Evolutionary conservation across 2,888 invertebrate genomes (phyloP).

Genomic region (Serrognathus titanus): DNA sequence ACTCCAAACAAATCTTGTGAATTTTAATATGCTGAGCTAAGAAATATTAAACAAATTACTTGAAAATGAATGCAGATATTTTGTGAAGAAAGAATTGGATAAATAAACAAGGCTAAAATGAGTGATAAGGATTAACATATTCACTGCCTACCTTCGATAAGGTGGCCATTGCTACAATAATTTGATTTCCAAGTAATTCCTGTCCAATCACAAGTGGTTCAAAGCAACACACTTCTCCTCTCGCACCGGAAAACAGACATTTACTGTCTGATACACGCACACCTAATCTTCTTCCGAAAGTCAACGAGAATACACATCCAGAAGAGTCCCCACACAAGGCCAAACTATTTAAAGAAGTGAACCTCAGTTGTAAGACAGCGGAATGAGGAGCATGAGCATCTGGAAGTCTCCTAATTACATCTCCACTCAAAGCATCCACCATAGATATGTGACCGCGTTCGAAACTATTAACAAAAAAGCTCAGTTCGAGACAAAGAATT

Average conservation of each 20-base stretch:
- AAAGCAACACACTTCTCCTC: conserved; percentile 85
- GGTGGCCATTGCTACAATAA: conserved; percentile 89
- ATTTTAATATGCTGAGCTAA: too few species aligned
- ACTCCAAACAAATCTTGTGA: too few species aligned
- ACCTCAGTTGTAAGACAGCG: conserved; percentile 69
- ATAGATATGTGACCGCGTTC: conserved; percentile 85
- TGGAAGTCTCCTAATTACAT: conserved; percentile 67
- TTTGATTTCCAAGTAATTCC: conserved; percentile 64
- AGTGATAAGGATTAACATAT: too few species aligned
- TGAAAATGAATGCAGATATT: too few species aligned
- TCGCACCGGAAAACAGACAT: conserved; percentile 94
- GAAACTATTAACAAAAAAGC: conserved; percentile 40
- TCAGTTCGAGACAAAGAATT: background rate
- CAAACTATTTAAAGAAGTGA: conserved; percentile 52
- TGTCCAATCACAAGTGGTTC: conserved; percentile 59
- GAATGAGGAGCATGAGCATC: conserved; percentile 83
- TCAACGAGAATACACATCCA: conserved; percentile 93
- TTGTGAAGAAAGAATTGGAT: too few species aligned
- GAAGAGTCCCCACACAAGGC: conserved; percentile 79
- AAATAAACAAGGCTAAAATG: too few species aligned
- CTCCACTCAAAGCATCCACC: conserved; percentile 81
- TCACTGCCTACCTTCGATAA: conserved; percentile 77
- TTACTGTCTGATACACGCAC: conserved; percentile 76
- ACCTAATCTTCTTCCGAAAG: conserved; percentile 83
- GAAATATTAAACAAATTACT: too few species aligned